Conservation (phyloP, 2,113 vertebrate species). For the Mionectes macconnelli region DNA sequence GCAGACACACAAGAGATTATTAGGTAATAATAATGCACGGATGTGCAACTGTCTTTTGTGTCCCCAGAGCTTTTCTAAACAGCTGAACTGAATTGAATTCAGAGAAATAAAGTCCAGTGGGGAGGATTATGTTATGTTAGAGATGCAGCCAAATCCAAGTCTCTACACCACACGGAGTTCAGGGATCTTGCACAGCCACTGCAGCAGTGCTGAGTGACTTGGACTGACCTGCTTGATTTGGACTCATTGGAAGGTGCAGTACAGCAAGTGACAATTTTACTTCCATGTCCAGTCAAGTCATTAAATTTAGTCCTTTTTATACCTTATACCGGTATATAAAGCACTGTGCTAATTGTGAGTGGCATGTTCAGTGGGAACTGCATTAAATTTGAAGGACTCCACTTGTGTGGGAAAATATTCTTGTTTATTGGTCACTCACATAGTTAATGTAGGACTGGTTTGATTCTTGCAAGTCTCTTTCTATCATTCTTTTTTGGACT, state of each 20-base stretch:
- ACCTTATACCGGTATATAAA: background rate
- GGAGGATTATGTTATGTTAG: background rate
- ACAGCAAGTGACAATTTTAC: background rate
- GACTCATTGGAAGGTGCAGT: background rate
- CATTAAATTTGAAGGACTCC: background rate
- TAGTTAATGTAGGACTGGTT: background rate
- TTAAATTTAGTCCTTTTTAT: background rate
- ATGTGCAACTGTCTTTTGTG: background rate
- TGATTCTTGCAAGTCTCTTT: background rate
- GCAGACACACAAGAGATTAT: background rate
- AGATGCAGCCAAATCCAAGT: background rate
- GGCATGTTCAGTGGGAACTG: background rate
- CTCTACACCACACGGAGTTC: background rate
- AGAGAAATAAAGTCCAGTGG: background rate
- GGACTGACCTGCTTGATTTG: background rate
- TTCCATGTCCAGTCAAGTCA: background rate
- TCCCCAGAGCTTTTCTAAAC: background rate
- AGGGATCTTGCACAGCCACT: background rate
- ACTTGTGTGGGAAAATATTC: background rate
- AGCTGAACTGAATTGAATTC: no score
- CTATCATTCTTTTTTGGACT: background rate
- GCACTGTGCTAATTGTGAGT: background rate
- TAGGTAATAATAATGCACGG: background rate
- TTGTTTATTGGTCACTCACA: background rate
- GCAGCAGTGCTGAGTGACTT: background rate